These are phyloP conservation scores for Crenuchus spilurus DNA, from an alignment of 2,797 vertebrate genomes.

Conservation along the genomic window DNA sequence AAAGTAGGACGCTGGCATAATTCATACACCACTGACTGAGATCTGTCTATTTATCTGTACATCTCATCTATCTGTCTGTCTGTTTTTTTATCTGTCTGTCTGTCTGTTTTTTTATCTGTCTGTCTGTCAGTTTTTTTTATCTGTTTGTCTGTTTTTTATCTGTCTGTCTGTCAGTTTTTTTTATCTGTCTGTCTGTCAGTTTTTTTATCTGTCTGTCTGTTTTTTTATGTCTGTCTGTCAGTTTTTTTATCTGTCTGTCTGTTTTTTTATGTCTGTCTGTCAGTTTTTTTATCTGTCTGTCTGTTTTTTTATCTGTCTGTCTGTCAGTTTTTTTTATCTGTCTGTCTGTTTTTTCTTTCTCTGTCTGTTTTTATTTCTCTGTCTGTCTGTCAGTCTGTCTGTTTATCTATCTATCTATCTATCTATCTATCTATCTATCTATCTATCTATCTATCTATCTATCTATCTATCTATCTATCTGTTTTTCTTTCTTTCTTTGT, in stretches of 20 bases:
- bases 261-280: not conserved
- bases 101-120: too few species aligned
- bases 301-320: not conserved
- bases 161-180: too few species aligned
- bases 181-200: too few species aligned
- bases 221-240: too few species aligned
- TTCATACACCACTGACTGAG: conserved; percentile 24
- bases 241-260: not conserved
- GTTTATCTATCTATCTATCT: not conserved
- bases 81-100: not conserved
- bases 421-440: too few species aligned
- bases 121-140: too few species aligned
- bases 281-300: not conserved
- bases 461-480: not conserved
- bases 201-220: too few species aligned
- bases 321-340: not conserved
- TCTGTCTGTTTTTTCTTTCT: too few species aligned
- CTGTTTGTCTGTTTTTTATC: too few species aligned
- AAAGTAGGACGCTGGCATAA: conserved; percentile 38
- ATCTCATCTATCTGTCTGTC: not conserved
- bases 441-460: too few species aligned
- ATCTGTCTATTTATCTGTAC: not conserved
- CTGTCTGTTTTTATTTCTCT: too few species aligned
- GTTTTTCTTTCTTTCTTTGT: too few species aligned
- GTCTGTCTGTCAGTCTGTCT: not conserved